Evolutionary conservation across 2,797 vertebrate species (phyloP).

Genomic region (Crypturellus tataupa): DNA sequence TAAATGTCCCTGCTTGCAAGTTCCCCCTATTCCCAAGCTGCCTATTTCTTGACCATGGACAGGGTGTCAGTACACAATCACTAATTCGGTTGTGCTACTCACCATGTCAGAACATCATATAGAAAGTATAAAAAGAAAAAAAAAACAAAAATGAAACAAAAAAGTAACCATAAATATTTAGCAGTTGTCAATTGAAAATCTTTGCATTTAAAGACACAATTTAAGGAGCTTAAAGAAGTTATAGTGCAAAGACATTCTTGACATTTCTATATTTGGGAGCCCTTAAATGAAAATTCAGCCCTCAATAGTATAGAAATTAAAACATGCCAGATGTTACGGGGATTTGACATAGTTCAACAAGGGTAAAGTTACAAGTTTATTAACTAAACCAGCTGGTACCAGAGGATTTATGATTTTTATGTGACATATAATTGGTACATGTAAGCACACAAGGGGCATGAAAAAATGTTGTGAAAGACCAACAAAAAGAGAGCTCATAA

Average conservation of each 20-base stretch:
- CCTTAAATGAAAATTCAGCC: slow-evolving; percentile 72
- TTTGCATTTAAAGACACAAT: neutral
- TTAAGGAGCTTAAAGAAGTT: slow-evolving; percentile 15
- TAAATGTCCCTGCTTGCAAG: neutral
- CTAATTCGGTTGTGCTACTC: neutral
- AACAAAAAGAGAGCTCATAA: slow-evolving; percentile 12
- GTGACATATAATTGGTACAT: slow-evolving; percentile 42
- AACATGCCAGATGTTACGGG: slow-evolving; percentile 75
- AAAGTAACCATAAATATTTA: neutral
- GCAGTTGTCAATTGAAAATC: neutral
- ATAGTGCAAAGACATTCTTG: slow-evolving; percentile 53
- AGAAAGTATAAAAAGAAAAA: fast-evolving
- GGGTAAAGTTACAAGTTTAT: slow-evolving; percentile 68
- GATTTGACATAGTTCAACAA: slow-evolving; percentile 46
- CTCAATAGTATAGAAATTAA: slow-evolving; percentile 64
- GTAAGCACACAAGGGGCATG: slow-evolving; percentile 47
- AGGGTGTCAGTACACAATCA: neutral
- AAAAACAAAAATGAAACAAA: neutral
- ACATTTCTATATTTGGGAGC: slow-evolving; percentile 46
- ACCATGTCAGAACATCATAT: neutral
- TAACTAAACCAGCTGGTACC: slow-evolving; percentile 66
- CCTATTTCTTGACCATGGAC: neutral
- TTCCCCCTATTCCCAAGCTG: neutral
- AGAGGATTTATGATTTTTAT: slow-evolving; percentile 61
- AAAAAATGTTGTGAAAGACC: slow-evolving; percentile 51